A percentile compares a stretch with the other conserved stretches of the same genome.
Evolutionary conservation across 2,113 vertebrate species (phyloP).

Genomic region (Malurus cyaneus): DNA sequence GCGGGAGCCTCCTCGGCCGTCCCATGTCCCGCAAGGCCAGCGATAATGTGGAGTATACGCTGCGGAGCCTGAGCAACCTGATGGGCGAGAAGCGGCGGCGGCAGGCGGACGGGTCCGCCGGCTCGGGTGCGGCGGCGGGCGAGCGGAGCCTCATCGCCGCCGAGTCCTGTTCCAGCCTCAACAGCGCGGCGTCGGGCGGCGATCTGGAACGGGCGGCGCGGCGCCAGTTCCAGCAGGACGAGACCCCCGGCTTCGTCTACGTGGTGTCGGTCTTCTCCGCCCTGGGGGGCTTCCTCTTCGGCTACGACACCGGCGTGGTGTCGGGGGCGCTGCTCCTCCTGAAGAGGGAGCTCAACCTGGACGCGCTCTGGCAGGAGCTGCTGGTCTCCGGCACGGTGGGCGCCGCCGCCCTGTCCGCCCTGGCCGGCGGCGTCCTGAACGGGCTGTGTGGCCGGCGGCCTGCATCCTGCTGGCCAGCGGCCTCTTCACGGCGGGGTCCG

Average conservation of each 20-base stretch:
- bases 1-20: conserved; percentile 42
- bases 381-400: conserved; percentile 92
- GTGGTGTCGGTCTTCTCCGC: conserved; percentile 85
- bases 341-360: conserved; percentile 89
- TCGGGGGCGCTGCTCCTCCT: conserved; percentile 95
- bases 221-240: conserved; percentile 91
- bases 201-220: conserved; percentile 91
- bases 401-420: conserved; percentile 87
- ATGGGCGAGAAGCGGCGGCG: conserved; percentile 89
- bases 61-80: conserved; percentile 90
- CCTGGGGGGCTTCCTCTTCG: conserved; percentile 93
- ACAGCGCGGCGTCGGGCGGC: conserved; percentile 75
- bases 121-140: conserved; percentile 65
- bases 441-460: conserved; percentile 81
- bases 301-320: conserved; percentile 97
- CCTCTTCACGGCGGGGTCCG: conserved; percentile 83
- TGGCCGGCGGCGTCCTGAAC: conserved; percentile 85
- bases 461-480: conserved; percentile 90
- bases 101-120: conserved; percentile 73
- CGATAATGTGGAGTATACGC: conserved; percentile 90
- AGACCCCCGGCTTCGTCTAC: conserved; percentile 81
- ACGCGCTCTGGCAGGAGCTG: conserved; percentile 92
- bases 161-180: conserved; percentile 82
- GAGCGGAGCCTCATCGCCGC: conserved; percentile 87
- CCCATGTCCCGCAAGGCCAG: conserved; percentile 91